A percentile compares a stretch with the other conserved stretches of the same genome.
These are phyloP conservation scores for Drosophila tsacasi DNA, from an alignment of 1,140 invertebrate genomes.

Conservation along the genomic window DNA sequence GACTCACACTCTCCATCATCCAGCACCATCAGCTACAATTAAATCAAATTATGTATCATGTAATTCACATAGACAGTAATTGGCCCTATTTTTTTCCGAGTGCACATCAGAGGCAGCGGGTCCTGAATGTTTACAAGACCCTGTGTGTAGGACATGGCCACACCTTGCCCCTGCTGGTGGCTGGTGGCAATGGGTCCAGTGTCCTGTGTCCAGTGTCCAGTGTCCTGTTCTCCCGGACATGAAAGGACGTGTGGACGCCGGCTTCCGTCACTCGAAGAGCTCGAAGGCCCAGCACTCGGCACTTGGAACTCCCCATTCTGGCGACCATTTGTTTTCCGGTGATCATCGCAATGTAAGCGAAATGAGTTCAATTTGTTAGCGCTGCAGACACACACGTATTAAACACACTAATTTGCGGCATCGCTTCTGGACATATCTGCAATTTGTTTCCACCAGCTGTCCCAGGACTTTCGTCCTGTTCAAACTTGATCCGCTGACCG, in stretches of 20 bases:
- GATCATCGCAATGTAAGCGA: slow-evolving; percentile 77
- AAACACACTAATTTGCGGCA: slow-evolving; percentile 84
- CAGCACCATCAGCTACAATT: too few species aligned
- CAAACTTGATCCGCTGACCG: slow-evolving; percentile 48
- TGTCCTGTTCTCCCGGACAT: slow-evolving; percentile 6
- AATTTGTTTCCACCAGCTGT: slow-evolving; percentile 77
- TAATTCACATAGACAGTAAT: not conserved
- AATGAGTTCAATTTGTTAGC: slow-evolving; percentile 80
- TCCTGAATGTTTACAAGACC: slow-evolving; percentile 2
- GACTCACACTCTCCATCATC: too few species aligned
- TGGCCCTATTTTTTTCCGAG: not conserved
- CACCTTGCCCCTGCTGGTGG: slow-evolving; percentile 8
- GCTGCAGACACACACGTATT: slow-evolving; percentile 70
- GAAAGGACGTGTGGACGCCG: slow-evolving; percentile 22
- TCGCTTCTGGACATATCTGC: slow-evolving; percentile 82
- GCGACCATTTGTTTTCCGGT: slow-evolving; percentile 74
- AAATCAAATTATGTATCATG: too few species aligned
- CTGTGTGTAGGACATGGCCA: not conserved
- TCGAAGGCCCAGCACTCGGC: slow-evolving; percentile 1
- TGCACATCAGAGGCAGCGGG: not conserved
- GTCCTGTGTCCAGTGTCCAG: too few species aligned
- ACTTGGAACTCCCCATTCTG: slow-evolving; percentile 11
- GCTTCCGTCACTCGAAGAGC: slow-evolving; percentile 31
- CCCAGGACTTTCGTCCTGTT: slow-evolving; percentile 38
- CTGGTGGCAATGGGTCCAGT: not conserved